A percentile compares a stretch with the other conserved stretches of the same genome.
These are phyloP conservation scores for Microtus oregoni DNA, from an alignment of 2,113 vertebrate genomes.

Conservation along the genomic window DNA sequence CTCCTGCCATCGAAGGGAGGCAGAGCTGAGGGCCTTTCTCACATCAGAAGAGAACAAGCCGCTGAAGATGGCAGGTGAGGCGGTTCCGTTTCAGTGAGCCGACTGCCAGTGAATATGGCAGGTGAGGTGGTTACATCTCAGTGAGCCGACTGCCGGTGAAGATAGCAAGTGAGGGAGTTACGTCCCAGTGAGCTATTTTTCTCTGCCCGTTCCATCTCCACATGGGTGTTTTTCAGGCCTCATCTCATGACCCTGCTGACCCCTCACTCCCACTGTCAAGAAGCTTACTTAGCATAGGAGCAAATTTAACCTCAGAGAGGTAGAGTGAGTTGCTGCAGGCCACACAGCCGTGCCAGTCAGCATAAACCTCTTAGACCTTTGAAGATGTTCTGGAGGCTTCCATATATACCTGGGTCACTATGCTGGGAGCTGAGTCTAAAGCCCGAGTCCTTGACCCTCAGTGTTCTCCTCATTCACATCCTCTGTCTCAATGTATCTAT, in stretches of 20 bases:
- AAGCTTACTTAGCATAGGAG: neutral
- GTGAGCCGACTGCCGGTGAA: neutral
- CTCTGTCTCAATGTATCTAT: neutral
- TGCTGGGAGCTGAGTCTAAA: neutral
- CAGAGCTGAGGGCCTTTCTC: neutral
- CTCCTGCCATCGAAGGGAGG: neutral
- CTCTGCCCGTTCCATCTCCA: neutral
- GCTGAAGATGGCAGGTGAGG: accelerated
- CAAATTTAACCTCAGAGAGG: constrained; percentile 2
- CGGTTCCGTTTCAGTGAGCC: no score
- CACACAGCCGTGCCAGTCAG: neutral
- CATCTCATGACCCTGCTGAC: neutral
- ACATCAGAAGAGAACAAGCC: neutral
- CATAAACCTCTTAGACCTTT: accelerated
- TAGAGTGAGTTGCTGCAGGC: neutral
- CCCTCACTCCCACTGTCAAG: neutral
- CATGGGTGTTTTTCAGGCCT: accelerated
- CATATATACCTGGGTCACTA: neutral
- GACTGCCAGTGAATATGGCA: accelerated
- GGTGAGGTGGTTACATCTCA: neutral
- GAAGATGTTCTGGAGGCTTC: neutral
- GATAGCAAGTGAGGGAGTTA: accelerated
- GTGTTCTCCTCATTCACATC: neutral
- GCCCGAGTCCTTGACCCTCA: neutral
- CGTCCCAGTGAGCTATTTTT: neutral